A percentile compares a stretch with the other conserved stretches of the same genome.
phyloP scores from a whole-genome alignment of 2,888 invertebrate species.

The Diarsia mendica region DNA sequence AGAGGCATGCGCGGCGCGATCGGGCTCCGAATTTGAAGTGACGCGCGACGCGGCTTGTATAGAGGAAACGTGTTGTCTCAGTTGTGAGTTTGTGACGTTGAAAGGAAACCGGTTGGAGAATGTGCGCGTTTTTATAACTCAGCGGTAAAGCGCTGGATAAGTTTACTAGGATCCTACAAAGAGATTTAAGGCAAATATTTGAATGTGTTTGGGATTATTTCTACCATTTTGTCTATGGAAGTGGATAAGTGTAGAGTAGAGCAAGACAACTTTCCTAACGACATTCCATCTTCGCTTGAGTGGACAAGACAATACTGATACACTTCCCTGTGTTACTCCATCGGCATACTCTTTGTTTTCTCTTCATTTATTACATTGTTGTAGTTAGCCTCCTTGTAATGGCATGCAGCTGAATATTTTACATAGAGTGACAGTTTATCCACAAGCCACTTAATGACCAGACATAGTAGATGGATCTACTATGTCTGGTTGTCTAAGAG shows the following conservation, averaged over 20 bases:
- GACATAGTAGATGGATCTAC: no score
- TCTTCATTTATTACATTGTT: not conserved
- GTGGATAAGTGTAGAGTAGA: not conserved
- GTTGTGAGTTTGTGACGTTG: conserved; percentile 72
- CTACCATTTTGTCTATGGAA: no score
- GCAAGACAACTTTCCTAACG: not conserved
- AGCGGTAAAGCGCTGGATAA: conserved; percentile 42
- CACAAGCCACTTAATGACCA: not conserved
- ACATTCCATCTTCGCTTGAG: not conserved
- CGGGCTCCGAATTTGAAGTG: conserved; percentile 58
- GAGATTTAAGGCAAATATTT: no score
- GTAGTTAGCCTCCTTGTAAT: not conserved
- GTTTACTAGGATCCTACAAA: not conserved
- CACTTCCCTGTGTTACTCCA: not conserved
- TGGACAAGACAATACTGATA: not conserved
- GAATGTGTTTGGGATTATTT: no score
- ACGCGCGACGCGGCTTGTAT: conserved; percentile 46
- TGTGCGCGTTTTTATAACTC: not conserved
- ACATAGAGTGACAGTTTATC: not conserved
- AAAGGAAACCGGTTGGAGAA: conserved; percentile 66
- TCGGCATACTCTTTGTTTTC: not conserved
- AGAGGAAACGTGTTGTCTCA: conserved; percentile 56
- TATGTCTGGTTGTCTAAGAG: not conserved
- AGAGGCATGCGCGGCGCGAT: conserved; percentile 52
- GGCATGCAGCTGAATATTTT: not conserved